These are phyloP conservation scores for Aldabrachelys gigantea DNA, from an alignment of 2,113 vertebrate species.

Conservation along the genomic window DNA sequence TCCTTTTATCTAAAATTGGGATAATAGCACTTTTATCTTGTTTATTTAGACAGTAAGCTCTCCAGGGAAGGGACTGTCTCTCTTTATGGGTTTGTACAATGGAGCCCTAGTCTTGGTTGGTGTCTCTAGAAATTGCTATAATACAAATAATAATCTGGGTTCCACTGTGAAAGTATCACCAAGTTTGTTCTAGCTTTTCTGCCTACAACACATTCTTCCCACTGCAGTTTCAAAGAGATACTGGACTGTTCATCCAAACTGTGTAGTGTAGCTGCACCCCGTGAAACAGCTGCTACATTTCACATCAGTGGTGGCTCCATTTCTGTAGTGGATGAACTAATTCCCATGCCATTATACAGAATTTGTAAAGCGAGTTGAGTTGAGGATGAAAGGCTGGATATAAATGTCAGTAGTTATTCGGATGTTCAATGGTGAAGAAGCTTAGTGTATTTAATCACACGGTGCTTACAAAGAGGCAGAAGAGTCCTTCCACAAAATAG, in stretches of 20 bases:
- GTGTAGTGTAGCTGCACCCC: not conserved
- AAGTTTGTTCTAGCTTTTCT: not conserved
- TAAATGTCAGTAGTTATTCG: not conserved
- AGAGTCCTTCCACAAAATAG: not conserved
- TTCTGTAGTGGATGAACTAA: not conserved
- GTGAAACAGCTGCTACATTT: not conserved
- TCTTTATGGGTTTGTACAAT: not conserved
- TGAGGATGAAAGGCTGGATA: not conserved
- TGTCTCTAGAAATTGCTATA: not conserved
- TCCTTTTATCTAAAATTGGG: not conserved
- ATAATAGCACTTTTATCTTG: not conserved
- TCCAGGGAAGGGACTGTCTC: not conserved
- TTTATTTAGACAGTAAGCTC: not conserved
- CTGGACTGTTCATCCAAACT: not conserved
- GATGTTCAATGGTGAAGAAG: not conserved
- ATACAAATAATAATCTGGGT: not conserved
- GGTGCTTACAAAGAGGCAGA: not conserved
- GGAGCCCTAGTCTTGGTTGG: not conserved
- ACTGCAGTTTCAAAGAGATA: not conserved
- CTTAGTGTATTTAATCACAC: fast-evolving
- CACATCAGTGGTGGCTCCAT: not conserved
- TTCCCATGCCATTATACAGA: not conserved
- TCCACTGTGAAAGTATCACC: not conserved
- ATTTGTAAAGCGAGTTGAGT: not conserved
- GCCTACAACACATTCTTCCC: not conserved